These are phyloP conservation scores for Aldrovandia affinis DNA, from an alignment of 2,797 vertebrate species.

Conservation along the genomic window DNA sequence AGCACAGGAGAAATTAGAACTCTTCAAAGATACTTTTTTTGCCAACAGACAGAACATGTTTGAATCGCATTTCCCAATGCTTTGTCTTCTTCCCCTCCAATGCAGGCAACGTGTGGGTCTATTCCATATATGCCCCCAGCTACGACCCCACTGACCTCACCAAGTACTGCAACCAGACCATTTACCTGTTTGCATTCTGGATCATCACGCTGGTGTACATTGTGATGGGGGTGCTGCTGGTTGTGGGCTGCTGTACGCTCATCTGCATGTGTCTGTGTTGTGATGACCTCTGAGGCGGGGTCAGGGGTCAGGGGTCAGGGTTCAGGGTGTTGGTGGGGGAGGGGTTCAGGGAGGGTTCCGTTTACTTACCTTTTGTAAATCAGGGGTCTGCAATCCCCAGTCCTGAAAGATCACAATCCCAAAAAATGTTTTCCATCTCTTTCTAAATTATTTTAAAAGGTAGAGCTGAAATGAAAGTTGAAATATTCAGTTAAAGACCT, in stretches of 20 bases:
- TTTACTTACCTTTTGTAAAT: no score
- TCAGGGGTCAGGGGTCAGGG: neutral
- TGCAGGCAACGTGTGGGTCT: constrained; percentile 61
- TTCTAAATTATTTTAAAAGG: neutral
- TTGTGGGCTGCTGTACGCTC: constrained; percentile 48
- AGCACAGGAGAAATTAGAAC: neutral
- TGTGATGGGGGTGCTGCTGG: constrained; percentile 44
- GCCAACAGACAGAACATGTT: neutral
- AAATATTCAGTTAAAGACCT: neutral
- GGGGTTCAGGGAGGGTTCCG: neutral
- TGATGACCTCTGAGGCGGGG: constrained; percentile 42
- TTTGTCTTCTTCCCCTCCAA: neutral
- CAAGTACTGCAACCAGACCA: constrained; percentile 46
- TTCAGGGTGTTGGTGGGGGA: neutral
- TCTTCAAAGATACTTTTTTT: neutral
- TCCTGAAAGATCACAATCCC: neutral
- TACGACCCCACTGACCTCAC: neutral
- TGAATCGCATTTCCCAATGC: neutral
- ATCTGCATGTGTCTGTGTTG: constrained; percentile 48
- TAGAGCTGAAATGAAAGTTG: neutral
- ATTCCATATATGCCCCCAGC: constrained; percentile 53
- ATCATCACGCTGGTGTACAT: constrained; percentile 54
- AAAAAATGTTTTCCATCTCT: neutral
- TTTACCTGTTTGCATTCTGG: constrained; percentile 65
- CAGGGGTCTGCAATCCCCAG: neutral